Conservation (phyloP, 2,797 vertebrate species). For the Arnoldichthys spilopterus region DNA sequence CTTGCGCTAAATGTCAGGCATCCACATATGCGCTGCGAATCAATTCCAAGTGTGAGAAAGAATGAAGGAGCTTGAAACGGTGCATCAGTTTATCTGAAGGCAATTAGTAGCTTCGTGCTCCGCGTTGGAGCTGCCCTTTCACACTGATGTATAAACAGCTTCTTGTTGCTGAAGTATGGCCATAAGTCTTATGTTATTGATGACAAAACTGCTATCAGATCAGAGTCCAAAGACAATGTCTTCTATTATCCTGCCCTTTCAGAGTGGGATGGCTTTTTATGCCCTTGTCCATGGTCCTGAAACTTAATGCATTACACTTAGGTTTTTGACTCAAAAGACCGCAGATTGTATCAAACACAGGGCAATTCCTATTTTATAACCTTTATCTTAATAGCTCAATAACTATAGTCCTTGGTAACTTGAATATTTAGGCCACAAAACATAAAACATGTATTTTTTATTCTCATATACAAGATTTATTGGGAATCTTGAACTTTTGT, state of each 20-base stretch:
- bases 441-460: slow-evolving; percentile 34
- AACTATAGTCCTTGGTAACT: background rate
- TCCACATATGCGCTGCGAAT: slow-evolving; percentile 51
- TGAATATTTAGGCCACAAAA: slow-evolving; percentile 24
- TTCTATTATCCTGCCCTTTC: background rate
- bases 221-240: background rate
- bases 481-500: slow-evolving; percentile 27
- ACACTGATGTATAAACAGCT: slow-evolving; percentile 24
- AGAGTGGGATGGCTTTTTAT: background rate
- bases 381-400: slow-evolving; percentile 29
- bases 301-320: background rate
- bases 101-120: slow-evolving; percentile 47
- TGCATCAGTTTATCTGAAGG: slow-evolving; percentile 57
- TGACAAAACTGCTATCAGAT: background rate
- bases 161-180: slow-evolving; percentile 15
- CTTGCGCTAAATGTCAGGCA: slow-evolving; percentile 56
- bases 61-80: slow-evolving; percentile 55
- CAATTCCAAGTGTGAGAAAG: slow-evolving; percentile 47
- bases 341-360: slow-evolving; percentile 9
- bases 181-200: background rate
- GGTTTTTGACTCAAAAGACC: slow-evolving; percentile 13
- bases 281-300: background rate
- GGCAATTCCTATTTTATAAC: slow-evolving; percentile 1
- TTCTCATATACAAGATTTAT: slow-evolving; percentile 49
- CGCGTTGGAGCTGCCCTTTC: slow-evolving; percentile 50